phyloP scores from a whole-genome alignment of 2,888 invertebrate species.

The Opisthograptis luteolata region DNA sequence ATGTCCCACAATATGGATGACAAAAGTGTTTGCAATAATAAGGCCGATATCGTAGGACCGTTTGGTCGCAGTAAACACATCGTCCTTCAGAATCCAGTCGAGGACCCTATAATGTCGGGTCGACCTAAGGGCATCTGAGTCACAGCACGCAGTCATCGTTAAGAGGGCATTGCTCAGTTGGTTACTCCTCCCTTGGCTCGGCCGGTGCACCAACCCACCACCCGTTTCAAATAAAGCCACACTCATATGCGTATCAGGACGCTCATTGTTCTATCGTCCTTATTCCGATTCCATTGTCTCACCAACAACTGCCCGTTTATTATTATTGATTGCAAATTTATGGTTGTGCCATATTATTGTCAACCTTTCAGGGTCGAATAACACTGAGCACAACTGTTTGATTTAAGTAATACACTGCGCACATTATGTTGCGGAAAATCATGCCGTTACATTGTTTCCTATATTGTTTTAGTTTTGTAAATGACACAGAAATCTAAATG shows the following conservation, averaged over 20 bases:
- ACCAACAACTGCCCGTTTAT: constrained; percentile 55
- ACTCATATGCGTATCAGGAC: constrained; percentile 63
- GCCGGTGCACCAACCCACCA: constrained; percentile 60
- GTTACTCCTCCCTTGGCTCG: constrained; percentile 66
- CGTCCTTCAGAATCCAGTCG: constrained; percentile 80
- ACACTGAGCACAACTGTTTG: constrained; percentile 31
- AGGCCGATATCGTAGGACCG: constrained; percentile 56
- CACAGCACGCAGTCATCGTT: constrained; percentile 76
- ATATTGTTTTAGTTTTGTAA: constrained; percentile 31
- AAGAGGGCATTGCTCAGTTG: constrained; percentile 82
- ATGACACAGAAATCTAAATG: constrained; percentile 41
- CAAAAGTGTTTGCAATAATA: constrained; percentile 44
- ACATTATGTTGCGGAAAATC: constrained; percentile 45
- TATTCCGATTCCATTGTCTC: constrained; percentile 76
- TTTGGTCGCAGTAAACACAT: constrained; percentile 65
- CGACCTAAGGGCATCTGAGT: constrained; percentile 82
- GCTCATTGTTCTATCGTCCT: constrained; percentile 74
- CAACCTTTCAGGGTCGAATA: constrained; percentile 58
- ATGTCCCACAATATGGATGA: constrained; percentile 30
- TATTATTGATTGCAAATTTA: constrained; percentile 76
- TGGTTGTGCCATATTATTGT: constrained; percentile 63
- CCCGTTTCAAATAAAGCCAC: constrained; percentile 63
- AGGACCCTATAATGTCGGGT: constrained; percentile 80
- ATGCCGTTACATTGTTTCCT: constrained; percentile 40
- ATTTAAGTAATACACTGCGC: constrained; percentile 21